phyloP scores from a whole-genome alignment of 2,888 invertebrate genomes.

The Lacanobia oleracea region DNA sequence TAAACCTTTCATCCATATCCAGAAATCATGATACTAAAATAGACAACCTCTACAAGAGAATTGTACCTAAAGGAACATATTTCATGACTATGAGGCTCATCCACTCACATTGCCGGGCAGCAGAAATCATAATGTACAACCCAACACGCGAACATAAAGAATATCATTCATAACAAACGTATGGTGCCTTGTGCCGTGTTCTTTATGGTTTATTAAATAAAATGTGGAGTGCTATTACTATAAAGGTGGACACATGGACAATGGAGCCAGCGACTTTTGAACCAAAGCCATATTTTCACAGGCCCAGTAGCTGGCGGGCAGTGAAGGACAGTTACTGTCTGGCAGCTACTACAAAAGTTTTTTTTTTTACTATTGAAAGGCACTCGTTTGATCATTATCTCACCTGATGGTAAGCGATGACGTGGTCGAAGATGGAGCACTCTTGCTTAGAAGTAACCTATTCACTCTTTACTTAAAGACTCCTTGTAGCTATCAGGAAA shows the following conservation, averaged over 20 bases:
- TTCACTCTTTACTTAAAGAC: no score
- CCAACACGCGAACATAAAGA: slow-evolving; percentile 34
- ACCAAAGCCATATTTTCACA: neutral
- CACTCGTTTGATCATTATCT: no score
- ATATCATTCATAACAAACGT: slow-evolving; percentile 32
- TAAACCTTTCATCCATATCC: slow-evolving; percentile 1
- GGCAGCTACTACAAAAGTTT: no score
- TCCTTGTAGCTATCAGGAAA: no score
- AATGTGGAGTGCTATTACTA: slow-evolving; percentile 6
- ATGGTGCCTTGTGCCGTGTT: slow-evolving; percentile 18
- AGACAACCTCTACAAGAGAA: slow-evolving; percentile 8
- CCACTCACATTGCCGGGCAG: slow-evolving; percentile 26
- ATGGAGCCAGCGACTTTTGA: neutral
- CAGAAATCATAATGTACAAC: slow-evolving; percentile 39
- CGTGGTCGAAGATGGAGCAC: no score
- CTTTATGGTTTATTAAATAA: slow-evolving; percentile 34
- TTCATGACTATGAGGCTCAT: slow-evolving; percentile 36
- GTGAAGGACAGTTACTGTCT: no score
- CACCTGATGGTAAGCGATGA: no score
- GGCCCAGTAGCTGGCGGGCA: no score
- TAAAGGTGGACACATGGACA: neutral
- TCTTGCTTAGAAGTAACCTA: no score
- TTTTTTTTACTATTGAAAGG: no score
- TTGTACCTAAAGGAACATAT: slow-evolving; percentile 30
- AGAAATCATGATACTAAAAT: slow-evolving; percentile 17